Percentiles rank a stretch among this genome's conserved stretches.
These are phyloP conservation scores for Agrochola lota DNA, from an alignment of 2,888 invertebrate genomes.

Conservation along the genomic window DNA sequence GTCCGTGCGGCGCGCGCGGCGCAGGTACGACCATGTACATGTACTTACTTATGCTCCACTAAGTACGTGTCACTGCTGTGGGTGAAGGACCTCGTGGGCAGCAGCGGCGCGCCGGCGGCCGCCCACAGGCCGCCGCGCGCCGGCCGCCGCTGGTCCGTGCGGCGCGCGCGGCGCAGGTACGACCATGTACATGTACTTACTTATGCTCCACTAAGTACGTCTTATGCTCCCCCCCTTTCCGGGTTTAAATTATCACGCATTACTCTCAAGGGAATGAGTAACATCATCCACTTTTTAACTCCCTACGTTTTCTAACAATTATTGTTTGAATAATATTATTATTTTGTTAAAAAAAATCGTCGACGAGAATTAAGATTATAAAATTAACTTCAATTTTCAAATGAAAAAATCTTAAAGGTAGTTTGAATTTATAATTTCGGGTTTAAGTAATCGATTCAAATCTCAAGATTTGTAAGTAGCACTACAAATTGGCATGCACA, in stretches of 20 bases:
- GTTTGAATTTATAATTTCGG: background rate
- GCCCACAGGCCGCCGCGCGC: conserved; percentile 70
- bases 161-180: conserved; percentile 82
- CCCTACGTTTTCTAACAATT: background rate
- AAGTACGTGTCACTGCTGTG: conserved; percentile 97
- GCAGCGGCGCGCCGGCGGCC: conserved; percentile 52
- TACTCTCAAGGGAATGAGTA: too few species aligned
- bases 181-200: background rate
- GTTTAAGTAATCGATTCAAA: background rate
- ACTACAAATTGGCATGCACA: background rate
- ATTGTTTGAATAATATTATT: background rate
- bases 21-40: conserved; percentile 71
- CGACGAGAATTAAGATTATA: background rate
- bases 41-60: conserved; percentile 74
- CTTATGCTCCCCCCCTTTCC: too few species aligned
- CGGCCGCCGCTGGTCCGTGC: conserved; percentile 86
- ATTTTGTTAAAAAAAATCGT: too few species aligned
- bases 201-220: too few species aligned
- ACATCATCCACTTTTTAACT: background rate
- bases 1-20: conserved; percentile 85
- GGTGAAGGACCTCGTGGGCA: conserved; percentile 90
- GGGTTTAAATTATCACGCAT: background rate
- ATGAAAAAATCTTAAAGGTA: background rate
- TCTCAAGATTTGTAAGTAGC: background rate
- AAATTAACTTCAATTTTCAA: background rate